phyloP scores from a whole-genome alignment of 2,888 invertebrate species.

The Neoitamus cyanurus region DNA sequence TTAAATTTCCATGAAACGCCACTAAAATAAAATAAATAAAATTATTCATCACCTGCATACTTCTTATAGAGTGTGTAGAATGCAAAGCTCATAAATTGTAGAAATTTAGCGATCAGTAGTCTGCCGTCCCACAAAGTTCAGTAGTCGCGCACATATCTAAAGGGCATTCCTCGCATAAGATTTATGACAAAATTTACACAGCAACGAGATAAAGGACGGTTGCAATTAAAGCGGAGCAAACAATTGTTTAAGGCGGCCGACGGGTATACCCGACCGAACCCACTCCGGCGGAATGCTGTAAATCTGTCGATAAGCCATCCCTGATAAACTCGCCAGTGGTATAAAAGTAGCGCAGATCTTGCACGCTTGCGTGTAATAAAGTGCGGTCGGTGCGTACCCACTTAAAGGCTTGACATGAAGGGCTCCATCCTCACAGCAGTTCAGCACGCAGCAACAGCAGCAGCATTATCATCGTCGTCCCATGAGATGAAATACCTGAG shows the following conservation, averaged over 20 bases:
- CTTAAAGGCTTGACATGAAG: not conserved
- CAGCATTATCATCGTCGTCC: conserved; percentile 24
- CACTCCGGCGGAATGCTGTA: conserved; percentile 11
- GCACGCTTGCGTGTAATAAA: conserved; percentile 30
- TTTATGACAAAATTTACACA: conserved; percentile 8
- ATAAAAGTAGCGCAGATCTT: conserved; percentile 30
- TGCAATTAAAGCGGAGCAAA: conserved; percentile 29
- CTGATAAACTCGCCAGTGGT: conserved; percentile 14
- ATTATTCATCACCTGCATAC: no score
- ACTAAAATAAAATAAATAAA: no score
- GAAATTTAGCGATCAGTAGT: not conserved
- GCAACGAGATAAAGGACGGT: not conserved
- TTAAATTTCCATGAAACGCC: no score
- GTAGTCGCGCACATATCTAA: conserved; percentile 9
- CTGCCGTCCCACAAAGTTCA: not conserved
- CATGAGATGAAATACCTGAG: conserved; percentile 33
- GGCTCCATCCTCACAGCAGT: not conserved
- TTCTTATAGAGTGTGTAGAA: no score
- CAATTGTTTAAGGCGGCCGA: conserved; percentile 20
- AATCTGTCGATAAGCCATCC: conserved; percentile 43
- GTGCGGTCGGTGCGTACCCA: not conserved
- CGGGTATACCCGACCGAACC: not conserved
- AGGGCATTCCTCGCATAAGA: conserved; percentile 1
- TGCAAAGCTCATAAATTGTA: not conserved
- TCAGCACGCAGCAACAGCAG: not conserved